A percentile compares a stretch with the other conserved stretches of the same genome.
phyloP scores from a whole-genome alignment of 2,888 invertebrate species.

The Polydrusus tereticollis region DNA sequence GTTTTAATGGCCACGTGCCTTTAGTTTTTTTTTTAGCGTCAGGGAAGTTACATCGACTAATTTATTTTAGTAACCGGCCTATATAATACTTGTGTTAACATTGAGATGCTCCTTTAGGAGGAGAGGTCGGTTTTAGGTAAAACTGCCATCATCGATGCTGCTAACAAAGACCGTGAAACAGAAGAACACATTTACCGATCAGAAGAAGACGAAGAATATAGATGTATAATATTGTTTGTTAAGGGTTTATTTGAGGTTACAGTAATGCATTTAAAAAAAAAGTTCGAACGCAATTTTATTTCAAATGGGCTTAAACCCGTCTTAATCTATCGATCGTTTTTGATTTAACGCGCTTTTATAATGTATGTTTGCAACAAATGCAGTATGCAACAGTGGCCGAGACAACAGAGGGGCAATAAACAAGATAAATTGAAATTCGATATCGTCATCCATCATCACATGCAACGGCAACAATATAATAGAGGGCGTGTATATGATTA shows the following conservation, averaged over 20 bases:
- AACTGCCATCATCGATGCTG: too few species aligned
- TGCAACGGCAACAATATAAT: slow-evolving; percentile 46
- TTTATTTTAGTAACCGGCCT: neutral
- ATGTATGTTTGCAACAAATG: slow-evolving; percentile 3
- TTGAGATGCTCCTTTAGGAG: too few species aligned
- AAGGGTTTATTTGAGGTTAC: too few species aligned
- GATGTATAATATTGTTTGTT: too few species aligned
- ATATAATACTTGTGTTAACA: neutral
- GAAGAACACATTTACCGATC: too few species aligned
- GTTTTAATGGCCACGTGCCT: slow-evolving; percentile 12
- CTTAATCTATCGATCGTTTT: too few species aligned
- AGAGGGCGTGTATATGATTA: slow-evolving; percentile 53
- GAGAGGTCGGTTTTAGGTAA: too few species aligned
- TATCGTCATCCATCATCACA: slow-evolving; percentile 54
- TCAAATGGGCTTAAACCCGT: too few species aligned
- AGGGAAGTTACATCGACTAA: neutral
- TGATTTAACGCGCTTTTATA: neutral
- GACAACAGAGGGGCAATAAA: slow-evolving; percentile 45
- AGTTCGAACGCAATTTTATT: too few species aligned
- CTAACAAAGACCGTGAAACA: too few species aligned
- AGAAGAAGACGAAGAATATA: too few species aligned
- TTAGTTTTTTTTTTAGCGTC: neutral
- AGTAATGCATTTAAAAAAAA: too few species aligned
- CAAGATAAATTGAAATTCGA: slow-evolving; percentile 56
- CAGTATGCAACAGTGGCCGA: slow-evolving; percentile 41